These are phyloP conservation scores for Calliphora vicina DNA, from an alignment of 1,140 invertebrate species.

Conservation along the genomic window DNA sequence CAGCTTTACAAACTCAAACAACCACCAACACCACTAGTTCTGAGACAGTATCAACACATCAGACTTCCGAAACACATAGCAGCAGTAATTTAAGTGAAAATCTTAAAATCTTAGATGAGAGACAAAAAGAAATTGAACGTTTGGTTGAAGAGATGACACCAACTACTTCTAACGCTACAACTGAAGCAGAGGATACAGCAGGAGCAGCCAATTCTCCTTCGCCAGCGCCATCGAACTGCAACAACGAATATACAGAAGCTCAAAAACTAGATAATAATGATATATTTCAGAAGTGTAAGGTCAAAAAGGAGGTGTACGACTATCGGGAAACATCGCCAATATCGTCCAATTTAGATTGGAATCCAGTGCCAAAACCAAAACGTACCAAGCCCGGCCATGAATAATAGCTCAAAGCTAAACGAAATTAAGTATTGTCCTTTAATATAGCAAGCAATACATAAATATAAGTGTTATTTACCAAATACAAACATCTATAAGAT, in stretches of 20 bases:
- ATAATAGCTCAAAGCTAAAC: not conserved
- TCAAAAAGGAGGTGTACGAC: slow-evolving; percentile 50
- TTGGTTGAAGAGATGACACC: slow-evolving; percentile 24
- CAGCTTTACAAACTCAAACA: slow-evolving; percentile 38
- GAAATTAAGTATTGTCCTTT: not conserved
- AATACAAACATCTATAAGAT: not conserved
- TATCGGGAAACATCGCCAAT: slow-evolving; percentile 58
- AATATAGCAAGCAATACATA: not conserved
- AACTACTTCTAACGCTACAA: too few relatives aligned
- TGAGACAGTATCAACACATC: not conserved
- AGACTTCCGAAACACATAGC: not conserved
- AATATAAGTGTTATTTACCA: not conserved
- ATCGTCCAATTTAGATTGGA: slow-evolving; percentile 61
- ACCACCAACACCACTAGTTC: not conserved
- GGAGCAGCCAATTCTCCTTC: not conserved
- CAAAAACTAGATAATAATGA: slow-evolving; percentile 37
- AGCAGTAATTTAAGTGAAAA: not conserved
- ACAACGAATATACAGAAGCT: slow-evolving; percentile 1
- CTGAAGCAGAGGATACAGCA: too few relatives aligned
- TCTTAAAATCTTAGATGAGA: slow-evolving; percentile 17
- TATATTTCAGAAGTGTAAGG: slow-evolving; percentile 51
- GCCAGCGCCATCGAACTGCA: not conserved
- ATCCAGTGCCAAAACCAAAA: slow-evolving; percentile 60
- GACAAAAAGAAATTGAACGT: slow-evolving; percentile 27
- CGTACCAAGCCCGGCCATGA: slow-evolving; percentile 45